phyloP scores from a whole-genome alignment of 2,888 invertebrate species.

The Trissolcus brochymenae region DNA sequence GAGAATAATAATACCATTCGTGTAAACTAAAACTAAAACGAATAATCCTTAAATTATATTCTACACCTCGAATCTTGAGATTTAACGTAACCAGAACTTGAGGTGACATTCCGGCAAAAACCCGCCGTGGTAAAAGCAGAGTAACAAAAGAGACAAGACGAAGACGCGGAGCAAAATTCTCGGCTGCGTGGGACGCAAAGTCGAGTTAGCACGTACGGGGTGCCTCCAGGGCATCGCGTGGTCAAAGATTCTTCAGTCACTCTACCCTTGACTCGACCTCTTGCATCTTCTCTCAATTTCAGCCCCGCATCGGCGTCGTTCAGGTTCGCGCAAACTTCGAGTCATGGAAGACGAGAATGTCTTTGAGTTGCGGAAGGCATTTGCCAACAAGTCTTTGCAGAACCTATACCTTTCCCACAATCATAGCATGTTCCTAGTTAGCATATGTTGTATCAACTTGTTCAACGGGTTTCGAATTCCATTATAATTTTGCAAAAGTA shows the following conservation, averaged over 20 bases:
- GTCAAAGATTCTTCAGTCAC: constrained; percentile 72
- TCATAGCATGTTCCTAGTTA: constrained; percentile 37
- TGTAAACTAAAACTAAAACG: no score
- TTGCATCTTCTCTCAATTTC: constrained; percentile 48
- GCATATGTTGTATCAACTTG: constrained; percentile 15
- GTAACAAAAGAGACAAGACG: constrained; percentile 57
- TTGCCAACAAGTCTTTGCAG: constrained; percentile 53
- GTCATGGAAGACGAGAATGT: constrained; percentile 74
- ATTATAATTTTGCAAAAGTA: no score
- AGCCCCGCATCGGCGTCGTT: constrained; percentile 56
- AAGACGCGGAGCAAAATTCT: constrained; percentile 56
- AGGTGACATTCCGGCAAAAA: constrained; percentile 58
- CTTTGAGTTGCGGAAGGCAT: constrained; percentile 75
- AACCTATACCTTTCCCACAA: constrained; percentile 38
- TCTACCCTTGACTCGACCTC: constrained; percentile 33
- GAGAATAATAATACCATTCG: no score
- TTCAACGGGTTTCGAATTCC: not conserved
- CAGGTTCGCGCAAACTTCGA: constrained; percentile 70
- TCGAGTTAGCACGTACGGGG: constrained; percentile 61
- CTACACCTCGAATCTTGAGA: constrained; percentile 36
- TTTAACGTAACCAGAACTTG: constrained; percentile 51
- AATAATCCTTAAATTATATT: no score
- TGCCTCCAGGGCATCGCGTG: constrained; percentile 70
- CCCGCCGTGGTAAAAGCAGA: constrained; percentile 55
- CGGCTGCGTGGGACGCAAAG: constrained; percentile 67